Base-by-base conservation (phyloP, 1,140 invertebrate species). In the Bombus soroeensis region DNA sequence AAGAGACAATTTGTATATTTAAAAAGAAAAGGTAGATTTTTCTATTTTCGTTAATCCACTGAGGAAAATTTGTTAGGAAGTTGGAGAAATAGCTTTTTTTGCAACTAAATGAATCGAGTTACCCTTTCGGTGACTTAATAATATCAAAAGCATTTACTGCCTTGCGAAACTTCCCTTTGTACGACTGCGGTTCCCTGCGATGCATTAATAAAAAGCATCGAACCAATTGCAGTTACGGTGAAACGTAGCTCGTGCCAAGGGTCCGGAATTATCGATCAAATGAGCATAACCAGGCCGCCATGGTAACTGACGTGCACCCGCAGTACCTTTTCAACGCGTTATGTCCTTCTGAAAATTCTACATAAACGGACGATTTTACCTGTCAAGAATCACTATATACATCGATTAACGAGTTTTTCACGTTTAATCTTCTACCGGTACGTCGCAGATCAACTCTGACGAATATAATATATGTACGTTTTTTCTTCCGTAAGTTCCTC, bases 221-320 rank as follows among this genome's bases (percentile, higher is more conserved):
- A 32, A 39, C 34, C 47, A 57, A 71, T 25, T 66, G 47, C 79
- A 72, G 25, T 47, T 79, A n/a, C 66, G 47, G 15, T 4, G 32
- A 72, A 47, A 41, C 28, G 8, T 43, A 59, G 3, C 66, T 28
- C 28, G n/a, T 34, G 9, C n/a, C 39, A 34, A 86, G 85, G 75
- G 80, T 84, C 71, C 28, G 64, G 81, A 89, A 91, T 91, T 90
- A 93, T 93, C 89, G 88, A 93, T 93, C 88, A 89, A 92, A 89
- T 88, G 87, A 89, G 77, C 74, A 89, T 81, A 90, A 81, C 78
- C 83, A 83, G 41, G 83, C 87, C 85, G 13, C 91, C 92, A 93
- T 92, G 87, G 87, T 89, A 90, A 92, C 90, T 84, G 59, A 72
- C 75, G 62, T 68, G 8, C 76, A 41, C 81, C 68, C 53, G 32